Conservation (phyloP, 2,888 invertebrate species). For the Tillus elongatus region DNA sequence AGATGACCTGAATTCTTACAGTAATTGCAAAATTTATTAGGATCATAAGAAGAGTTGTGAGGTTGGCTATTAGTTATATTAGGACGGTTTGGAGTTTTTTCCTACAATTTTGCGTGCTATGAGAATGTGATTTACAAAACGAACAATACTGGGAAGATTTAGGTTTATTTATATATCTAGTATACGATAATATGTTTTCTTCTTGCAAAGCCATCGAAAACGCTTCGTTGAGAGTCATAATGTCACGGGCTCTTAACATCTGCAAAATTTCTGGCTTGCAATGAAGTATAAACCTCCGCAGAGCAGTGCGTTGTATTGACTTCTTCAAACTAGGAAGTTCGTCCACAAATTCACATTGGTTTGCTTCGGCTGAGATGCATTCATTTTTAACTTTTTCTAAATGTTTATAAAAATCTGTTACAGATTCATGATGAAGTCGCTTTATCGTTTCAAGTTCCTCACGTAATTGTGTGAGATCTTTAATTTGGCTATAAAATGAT, state of each 20-base stretch:
- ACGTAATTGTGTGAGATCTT: conserved; percentile 12
- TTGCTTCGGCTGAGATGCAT: conserved; percentile 12
- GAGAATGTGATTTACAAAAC: conserved; percentile 10
- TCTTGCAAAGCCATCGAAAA: conserved; percentile 16
- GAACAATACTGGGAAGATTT: conserved; percentile 5
- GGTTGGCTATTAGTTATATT: conserved; percentile 4
- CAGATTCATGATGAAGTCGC: conserved; percentile 12
- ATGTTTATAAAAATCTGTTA: conserved; percentile 16
- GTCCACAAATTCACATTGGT: not conserved
- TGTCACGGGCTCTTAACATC: conserved; percentile 15
- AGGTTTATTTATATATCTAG: conserved; percentile 1
- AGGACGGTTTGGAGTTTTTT: conserved; percentile 1
- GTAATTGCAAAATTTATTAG: conserved; percentile 14
- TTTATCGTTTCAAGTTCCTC: conserved; percentile 18
- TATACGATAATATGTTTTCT: conserved; percentile 12
- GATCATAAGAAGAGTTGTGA: not conserved
- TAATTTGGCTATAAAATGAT: conserved; percentile 13
- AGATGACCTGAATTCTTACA: conserved; percentile 13
- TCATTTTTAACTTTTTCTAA: conserved; percentile 17
- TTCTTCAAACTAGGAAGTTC: conserved; percentile 9
- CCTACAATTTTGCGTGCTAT: conserved; percentile 10
- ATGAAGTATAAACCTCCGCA: conserved; percentile 16
- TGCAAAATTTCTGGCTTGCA: conserved; percentile 14
- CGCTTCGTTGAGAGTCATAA: conserved; percentile 13
- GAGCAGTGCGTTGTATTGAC: conserved; percentile 12